phyloP scores from a whole-genome alignment of 2,797 vertebrate genomes.

The Lagocephalus sceleratus region DNA sequence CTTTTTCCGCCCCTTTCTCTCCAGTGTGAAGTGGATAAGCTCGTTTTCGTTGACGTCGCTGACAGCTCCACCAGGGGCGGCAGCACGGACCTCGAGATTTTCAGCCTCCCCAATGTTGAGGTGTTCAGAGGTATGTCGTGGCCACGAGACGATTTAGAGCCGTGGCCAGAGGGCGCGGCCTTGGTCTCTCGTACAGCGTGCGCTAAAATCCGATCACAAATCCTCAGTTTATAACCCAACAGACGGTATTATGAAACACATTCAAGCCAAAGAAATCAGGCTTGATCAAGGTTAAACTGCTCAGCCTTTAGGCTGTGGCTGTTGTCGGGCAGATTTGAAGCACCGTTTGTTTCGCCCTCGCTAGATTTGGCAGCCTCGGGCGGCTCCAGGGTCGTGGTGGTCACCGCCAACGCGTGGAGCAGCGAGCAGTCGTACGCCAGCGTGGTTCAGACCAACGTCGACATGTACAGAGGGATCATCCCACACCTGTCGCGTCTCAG shows the following conservation, averaged over 20 bases:
- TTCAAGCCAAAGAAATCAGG: not conserved
- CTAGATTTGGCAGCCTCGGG: conserved; percentile 85
- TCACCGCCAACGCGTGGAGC: conserved; percentile 89
- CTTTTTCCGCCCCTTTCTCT: not conserved
- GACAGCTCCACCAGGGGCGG: conserved; percentile 86
- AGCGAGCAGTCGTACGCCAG: conserved; percentile 85
- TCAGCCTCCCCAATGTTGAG: conserved; percentile 87
- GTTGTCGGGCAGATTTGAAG: not conserved
- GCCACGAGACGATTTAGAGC: not conserved
- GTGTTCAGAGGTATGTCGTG: conserved; percentile 19
- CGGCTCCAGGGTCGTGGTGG: conserved; percentile 85
- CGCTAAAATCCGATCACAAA: no score
- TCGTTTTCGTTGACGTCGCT: conserved; percentile 87
- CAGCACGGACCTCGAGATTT: conserved; percentile 88
- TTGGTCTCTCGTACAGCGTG: not conserved
- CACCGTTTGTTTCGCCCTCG: not conserved
- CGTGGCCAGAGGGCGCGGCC: not conserved
- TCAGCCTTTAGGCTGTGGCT: not conserved
- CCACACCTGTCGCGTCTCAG: conserved; percentile 81
- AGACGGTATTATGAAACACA: no score
- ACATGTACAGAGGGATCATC: conserved; percentile 85
- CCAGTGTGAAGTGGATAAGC: conserved; percentile 83
- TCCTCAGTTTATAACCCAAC: not conserved
- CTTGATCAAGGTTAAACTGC: no score
- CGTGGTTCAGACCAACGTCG: conserved; percentile 91